These are phyloP conservation scores for Halictus ligatus DNA, from an alignment of 2,888 invertebrate species.

Conservation along the genomic window DNA sequence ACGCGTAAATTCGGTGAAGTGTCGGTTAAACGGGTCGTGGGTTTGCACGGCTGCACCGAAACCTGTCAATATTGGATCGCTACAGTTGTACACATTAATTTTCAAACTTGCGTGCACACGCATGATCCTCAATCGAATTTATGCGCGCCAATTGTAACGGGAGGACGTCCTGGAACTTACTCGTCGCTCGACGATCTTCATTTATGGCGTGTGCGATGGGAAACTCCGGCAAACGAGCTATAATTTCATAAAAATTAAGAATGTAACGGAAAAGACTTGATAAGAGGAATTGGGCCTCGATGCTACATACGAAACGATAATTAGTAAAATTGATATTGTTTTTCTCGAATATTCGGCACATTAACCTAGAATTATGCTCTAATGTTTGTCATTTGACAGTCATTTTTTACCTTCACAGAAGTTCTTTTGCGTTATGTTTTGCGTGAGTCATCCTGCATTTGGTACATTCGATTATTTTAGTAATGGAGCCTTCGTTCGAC, in stretches of 20 bases:
- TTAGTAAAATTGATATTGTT: too few species aligned
- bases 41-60: slow-evolving; percentile 48
- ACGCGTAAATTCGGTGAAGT: slow-evolving; percentile 52
- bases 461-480: too few species aligned
- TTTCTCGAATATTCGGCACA: too few species aligned
- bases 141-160: not conserved
- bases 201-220: not conserved
- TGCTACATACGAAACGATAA: too few species aligned
- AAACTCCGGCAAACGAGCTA: not conserved
- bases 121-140: slow-evolving; percentile 48
- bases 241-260: not conserved
- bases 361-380: too few species aligned
- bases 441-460: not conserved
- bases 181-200: not conserved
- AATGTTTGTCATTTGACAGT: not conserved
- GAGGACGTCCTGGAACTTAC: not conserved
- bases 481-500: not conserved
- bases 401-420: not conserved
- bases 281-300: too few species aligned
- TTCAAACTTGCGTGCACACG: slow-evolving; percentile 40
- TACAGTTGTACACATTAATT: slow-evolving; percentile 39
- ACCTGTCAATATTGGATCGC: slow-evolving; percentile 58
- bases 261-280: not conserved
- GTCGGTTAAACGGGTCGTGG: slow-evolving; percentile 43
- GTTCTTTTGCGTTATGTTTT: not conserved